Conservation (phyloP, 2,797 vertebrate species). For the Tiaroga cobitis region DNA sequence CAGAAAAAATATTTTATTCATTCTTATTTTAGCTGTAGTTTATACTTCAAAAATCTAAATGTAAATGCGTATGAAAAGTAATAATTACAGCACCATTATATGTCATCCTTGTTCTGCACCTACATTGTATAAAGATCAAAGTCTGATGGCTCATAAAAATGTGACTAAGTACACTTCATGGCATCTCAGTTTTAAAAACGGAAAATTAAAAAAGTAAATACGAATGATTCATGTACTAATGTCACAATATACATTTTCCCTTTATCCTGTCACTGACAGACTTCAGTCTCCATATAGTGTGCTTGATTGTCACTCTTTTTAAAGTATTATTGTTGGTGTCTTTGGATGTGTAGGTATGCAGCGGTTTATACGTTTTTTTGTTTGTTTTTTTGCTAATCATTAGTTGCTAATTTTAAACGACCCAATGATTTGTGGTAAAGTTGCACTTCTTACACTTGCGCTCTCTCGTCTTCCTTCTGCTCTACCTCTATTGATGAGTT, state of each 20-base stretch:
- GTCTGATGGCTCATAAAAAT: conserved; percentile 1
- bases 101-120: background rate
- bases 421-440: conserved; percentile 25
- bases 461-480: conserved; percentile 3
- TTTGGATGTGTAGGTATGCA: background rate
- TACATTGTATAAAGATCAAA: background rate
- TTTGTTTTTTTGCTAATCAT: background rate
- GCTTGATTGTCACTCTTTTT: conserved; percentile 23
- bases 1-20: background rate
- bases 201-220: background rate
- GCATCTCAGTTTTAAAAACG: background rate
- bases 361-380: background rate
- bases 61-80: background rate
- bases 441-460: background rate
- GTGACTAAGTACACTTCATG: background rate
- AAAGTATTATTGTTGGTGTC: background rate
- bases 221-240: background rate
- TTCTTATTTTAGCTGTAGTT: background rate
- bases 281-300: background rate
- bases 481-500: conserved; percentile 42
- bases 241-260: background rate
- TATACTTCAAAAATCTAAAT: background rate
- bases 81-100: conserved; percentile 12
- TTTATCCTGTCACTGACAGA: background rate
- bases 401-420: conserved; percentile 31